Conservation (phyloP, 2,888 invertebrate genomes). For the Synanthedon formicaeformis region DNA sequence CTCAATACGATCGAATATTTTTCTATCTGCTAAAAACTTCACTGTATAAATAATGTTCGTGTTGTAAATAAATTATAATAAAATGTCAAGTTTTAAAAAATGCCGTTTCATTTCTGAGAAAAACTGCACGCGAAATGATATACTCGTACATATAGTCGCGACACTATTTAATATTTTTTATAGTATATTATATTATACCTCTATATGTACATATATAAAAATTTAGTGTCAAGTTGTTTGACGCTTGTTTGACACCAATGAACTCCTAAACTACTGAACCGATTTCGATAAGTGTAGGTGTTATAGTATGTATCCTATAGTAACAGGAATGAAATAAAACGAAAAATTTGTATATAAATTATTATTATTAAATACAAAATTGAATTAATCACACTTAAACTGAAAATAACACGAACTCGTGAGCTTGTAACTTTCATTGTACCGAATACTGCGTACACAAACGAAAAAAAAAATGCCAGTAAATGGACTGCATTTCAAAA, state of each 20-base stretch:
- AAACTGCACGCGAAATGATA: neutral
- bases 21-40: slow-evolving; percentile 39
- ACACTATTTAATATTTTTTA: no score
- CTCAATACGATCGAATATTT: slow-evolving; percentile 34
- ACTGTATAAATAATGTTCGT: slow-evolving; percentile 50
- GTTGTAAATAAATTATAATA: slow-evolving; percentile 44
- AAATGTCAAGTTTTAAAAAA: slow-evolving; percentile 21
- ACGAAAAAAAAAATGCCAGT: neutral
- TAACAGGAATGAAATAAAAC: neutral
- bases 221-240: no score
- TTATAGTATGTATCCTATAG: no score
- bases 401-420: neutral
- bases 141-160: no score
- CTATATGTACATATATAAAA: no score
- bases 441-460: neutral
- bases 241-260: no score
- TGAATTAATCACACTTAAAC: neutral
- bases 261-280: no score
- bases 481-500: no score
- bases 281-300: no score
- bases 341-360: neutral
- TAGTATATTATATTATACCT: no score
- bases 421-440: neutral
- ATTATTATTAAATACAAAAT: neutral
- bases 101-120: slow-evolving; percentile 10